Evolutionary conservation across 1,140 invertebrate species (phyloP).

Genomic region (Stegodyphus dumicola): DNA sequence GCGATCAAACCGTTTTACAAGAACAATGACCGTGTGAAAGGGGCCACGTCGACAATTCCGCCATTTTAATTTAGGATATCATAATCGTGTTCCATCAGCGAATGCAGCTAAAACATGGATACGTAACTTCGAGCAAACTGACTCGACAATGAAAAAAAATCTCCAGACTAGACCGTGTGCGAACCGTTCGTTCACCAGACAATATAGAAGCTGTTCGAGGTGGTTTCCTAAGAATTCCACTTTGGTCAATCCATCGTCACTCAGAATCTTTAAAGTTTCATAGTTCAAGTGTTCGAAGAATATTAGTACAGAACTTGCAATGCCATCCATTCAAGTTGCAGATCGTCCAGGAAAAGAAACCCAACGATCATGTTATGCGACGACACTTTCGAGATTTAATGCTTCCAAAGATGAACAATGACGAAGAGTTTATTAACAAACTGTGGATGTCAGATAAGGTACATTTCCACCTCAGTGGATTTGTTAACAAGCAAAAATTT

Average conservation of each 20-base stretch:
- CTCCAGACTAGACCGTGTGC: background rate
- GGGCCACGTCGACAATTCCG: background rate
- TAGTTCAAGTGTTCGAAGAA: conserved; percentile 1
- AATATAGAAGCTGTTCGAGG: background rate
- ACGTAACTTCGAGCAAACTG: background rate
- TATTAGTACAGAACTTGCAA: background rate
- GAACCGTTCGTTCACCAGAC: background rate
- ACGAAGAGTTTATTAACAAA: background rate
- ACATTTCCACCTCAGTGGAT: conserved; percentile 21
- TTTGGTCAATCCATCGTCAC: background rate
- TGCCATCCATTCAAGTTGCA: conserved; percentile 42
- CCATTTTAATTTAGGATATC: background rate
- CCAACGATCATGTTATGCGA: background rate
- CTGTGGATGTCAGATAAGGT: conserved; percentile 30
- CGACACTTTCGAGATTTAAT: conserved; percentile 8
- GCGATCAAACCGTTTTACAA: background rate
- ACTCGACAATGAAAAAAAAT: background rate
- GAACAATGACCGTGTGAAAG: background rate
- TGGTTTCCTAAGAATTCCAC: background rate
- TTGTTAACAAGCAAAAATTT: conserved; percentile 13
- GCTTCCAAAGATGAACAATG: conserved; percentile 1
- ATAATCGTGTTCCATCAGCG: background rate
- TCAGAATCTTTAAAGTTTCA: background rate
- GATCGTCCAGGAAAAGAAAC: conserved; percentile 3
- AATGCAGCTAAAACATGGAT: background rate